Evolutionary conservation across 2,888 invertebrate species (phyloP), one percentile per base, ranked within the genome.

Genomic region (Pseudanteris insignis): DNA sequence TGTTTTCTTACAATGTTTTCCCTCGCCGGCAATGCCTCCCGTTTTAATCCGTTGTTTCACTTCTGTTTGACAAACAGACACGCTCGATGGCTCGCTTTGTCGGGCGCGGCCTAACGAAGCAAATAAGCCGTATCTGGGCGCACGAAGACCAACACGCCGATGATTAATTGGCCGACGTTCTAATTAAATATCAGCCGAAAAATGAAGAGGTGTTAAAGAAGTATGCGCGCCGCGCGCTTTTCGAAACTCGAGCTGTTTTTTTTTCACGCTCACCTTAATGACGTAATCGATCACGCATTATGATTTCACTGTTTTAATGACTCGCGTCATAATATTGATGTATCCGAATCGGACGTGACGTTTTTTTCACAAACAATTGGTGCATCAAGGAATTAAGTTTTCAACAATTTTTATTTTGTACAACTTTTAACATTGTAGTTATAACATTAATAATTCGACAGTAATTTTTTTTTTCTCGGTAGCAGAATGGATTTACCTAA

Each of bases 31-130:
- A n/a, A n/a, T n/a, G n/a, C n/a, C n/a, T 29, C 32, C 46, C 32
- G 38, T 46, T 26, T 18, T 15, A 36, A 21, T 3, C 18, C 34
- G 32, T 48, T 44, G 24, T 38, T 44, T 50, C 13, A 44, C 58
- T 46, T 50, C 33, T 44, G 57, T 48, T 43, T 57, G 36, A 48
- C 48, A 57, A 57, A 50, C 48, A 57, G 41, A 33, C n/a, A n/a
- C n/a, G 9, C 11, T 1, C 5, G 54, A 33, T 32, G 38, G 14
- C 28, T 46, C 11, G 14, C 18, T 47, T 55, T 55, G 44, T 36
- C 41, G 41, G 10, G 11, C 28, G 14, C 29, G 7, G 6, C 26
- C 4, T 28, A 13, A 36, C n/a, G 15, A 21, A 38, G 28, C 24
- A 18, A 28, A 18, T 6, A 18, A 36, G 26, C 36, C 9, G 26